phyloP scores from a whole-genome alignment of 2,113 vertebrate genomes.

The Paratilapia polleni region DNA sequence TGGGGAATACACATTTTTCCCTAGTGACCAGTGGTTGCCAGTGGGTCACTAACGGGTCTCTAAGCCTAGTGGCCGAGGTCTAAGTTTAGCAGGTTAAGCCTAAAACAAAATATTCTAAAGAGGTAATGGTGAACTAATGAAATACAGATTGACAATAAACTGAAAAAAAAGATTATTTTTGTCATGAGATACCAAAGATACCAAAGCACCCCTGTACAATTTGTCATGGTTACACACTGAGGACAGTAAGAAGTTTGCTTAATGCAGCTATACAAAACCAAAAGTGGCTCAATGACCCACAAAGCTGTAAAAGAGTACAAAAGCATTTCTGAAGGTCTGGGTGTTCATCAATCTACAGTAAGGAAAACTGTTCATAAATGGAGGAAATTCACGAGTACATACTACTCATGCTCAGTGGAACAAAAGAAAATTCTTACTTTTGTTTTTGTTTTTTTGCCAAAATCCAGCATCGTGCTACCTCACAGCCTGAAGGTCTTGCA shows the following conservation, averaged over 20 bases:
- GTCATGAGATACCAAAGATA: too few relatives aligned
- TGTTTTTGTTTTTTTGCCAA: background rate
- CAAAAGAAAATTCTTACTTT: background rate
- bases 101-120: background rate
- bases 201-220: too few relatives aligned
- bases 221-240: too few relatives aligned
- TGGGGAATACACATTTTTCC: background rate
- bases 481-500: background rate
- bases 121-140: background rate
- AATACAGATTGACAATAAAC: fast-evolving
- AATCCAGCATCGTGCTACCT: background rate
- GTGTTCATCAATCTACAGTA: background rate
- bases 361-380: background rate
- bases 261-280: background rate
- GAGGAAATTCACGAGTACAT: background rate
- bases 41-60: background rate
- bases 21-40: background rate
- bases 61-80: background rate
- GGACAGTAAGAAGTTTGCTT: background rate
- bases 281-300: background rate
- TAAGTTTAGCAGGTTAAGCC: background rate
- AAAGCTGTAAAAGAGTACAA: background rate
- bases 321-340: too few relatives aligned
- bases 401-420: background rate
- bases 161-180: background rate